phyloP scores from a whole-genome alignment of 2,888 invertebrate species.

The Ochlodes sylvanus region DNA sequence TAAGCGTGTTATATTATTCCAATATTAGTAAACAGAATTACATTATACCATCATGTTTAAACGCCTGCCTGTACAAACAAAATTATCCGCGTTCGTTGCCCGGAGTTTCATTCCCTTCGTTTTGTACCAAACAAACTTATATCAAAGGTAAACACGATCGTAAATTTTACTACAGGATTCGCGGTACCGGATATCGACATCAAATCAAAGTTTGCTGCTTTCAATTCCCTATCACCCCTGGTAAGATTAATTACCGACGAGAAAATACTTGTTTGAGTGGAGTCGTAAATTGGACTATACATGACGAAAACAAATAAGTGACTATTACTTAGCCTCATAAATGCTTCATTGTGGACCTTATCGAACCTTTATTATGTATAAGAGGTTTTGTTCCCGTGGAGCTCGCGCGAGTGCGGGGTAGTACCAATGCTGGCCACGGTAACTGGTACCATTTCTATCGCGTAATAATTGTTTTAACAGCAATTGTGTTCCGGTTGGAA shows the following conservation, averaged over 20 bases:
- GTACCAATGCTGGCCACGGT: no score
- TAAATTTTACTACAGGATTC: conserved; percentile 72
- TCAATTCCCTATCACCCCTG: conserved; percentile 8
- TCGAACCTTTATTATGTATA: no score
- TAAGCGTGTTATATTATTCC: conserved; percentile 59
- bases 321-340: no score
- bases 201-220: conserved; percentile 63
- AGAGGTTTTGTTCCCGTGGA: no score
- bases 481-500: no score
- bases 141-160: conserved; percentile 75
- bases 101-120: conserved; percentile 63
- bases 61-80: conserved; percentile 66
- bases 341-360: no score
- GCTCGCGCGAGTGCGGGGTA: no score
- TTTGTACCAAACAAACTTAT: conserved; percentile 76
- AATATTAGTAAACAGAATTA: conserved; percentile 63
- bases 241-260: conserved; percentile 5
- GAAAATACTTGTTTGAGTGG: background rate
- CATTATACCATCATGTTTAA: conserved; percentile 65
- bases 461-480: no score
- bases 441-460: no score
- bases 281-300: no score
- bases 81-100: conserved; percentile 71
- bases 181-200: conserved; percentile 64
- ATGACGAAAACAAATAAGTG: no score